Conservation (phyloP, 2,113 vertebrate genomes). For the Lipophrys pholis region DNA sequence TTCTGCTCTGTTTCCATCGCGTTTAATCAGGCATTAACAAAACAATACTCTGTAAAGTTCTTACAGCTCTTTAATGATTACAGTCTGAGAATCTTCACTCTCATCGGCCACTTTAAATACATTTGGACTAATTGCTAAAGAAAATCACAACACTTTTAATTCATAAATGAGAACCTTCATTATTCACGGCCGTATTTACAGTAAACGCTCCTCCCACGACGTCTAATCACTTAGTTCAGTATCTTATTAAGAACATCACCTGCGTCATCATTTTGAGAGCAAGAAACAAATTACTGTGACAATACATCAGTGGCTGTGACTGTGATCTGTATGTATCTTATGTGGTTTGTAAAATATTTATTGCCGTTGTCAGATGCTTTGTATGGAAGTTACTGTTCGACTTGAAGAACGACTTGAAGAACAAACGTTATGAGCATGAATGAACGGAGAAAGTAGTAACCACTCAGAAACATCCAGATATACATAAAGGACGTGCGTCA, state of each 20-base stretch:
- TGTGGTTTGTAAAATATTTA: background rate
- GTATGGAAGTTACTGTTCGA: no score
- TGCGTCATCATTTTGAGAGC: constrained; percentile 17
- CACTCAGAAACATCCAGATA: background rate
- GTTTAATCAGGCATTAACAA: constrained; percentile 21
- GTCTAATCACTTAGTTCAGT: background rate
- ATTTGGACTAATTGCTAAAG: background rate
- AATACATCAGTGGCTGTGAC: background rate
- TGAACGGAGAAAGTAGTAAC: background rate
- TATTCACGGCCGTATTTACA: no score
- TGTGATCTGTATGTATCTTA: constrained; percentile 5
- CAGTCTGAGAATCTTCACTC: background rate
- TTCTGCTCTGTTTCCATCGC: constrained; percentile 10
- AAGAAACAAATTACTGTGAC: no score
- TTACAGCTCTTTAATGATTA: background rate
- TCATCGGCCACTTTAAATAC: background rate
- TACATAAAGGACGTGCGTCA: background rate
- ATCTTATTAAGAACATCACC: background rate
- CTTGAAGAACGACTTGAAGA: no score
- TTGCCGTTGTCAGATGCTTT: background rate
- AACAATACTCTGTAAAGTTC: constrained; percentile 6
- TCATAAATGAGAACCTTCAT: no score
- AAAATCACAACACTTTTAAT: no score
- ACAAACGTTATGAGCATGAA: no score
- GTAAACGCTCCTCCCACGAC: background rate